Percentiles rank a stretch among this genome's conserved stretches.
These are phyloP conservation scores for Euborellia annulipes DNA, from an alignment of 1,140 invertebrate species.

Conservation along the genomic window DNA sequence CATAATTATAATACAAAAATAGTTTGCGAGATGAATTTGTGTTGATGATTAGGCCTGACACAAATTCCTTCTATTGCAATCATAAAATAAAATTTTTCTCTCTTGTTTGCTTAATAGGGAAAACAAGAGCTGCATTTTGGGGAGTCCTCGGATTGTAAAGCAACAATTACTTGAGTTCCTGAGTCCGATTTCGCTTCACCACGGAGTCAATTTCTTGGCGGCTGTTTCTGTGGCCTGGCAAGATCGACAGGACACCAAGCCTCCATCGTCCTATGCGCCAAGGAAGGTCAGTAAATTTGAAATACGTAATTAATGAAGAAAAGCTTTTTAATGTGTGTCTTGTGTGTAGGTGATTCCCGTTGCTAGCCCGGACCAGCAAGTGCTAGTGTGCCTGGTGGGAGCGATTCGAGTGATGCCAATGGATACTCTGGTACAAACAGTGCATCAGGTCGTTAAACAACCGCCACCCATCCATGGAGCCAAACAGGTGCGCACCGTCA, in stretches of 20 bases:
- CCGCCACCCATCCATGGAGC: conserved; percentile 49
- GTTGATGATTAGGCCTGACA: too few relatives aligned
- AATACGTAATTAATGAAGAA: neutral
- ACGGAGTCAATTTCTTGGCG: conserved; percentile 65
- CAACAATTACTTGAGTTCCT: conserved; percentile 71
- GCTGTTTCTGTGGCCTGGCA: conserved; percentile 83
- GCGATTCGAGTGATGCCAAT: conserved; percentile 72
- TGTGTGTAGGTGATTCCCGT: conserved; percentile 38
- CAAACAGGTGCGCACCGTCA: conserved; percentile 28
- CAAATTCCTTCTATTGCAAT: too few relatives aligned
- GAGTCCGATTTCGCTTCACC: conserved; percentile 73
- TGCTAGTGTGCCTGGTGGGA: conserved; percentile 62
- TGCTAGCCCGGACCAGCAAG: conserved; percentile 53
- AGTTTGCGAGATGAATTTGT: too few relatives aligned
- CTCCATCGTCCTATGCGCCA: neutral
- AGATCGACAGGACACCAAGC: conserved; percentile 36
- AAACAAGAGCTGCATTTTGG: conserved; percentile 31
- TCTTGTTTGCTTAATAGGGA: conserved; percentile 6
- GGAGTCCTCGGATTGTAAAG: conserved; percentile 46
- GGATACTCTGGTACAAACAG: conserved; percentile 71
- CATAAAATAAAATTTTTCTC: conserved; percentile 3
- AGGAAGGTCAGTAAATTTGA: conserved; percentile 1
- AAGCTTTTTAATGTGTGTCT: neutral
- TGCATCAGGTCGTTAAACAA: conserved; percentile 64
- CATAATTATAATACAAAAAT: too few relatives aligned